Conservation (phyloP, 2,113 vertebrate species). For the Emydura subglobosa region DNA sequence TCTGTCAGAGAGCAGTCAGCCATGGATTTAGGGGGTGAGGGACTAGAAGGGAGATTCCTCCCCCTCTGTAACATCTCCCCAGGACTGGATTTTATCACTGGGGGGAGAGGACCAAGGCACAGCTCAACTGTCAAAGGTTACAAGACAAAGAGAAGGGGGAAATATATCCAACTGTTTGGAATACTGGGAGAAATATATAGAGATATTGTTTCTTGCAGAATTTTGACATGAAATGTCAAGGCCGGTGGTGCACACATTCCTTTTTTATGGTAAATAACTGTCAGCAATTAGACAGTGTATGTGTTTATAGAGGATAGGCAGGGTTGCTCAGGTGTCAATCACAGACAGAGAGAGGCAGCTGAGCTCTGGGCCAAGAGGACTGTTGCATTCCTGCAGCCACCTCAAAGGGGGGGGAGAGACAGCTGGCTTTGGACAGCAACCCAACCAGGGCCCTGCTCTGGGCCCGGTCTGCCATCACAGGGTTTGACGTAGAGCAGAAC, state of each 20-base stretch:
- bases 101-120: neutral
- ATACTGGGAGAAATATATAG: neutral
- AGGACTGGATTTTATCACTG: fast-evolving
- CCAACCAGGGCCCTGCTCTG: fast-evolving
- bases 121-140: neutral
- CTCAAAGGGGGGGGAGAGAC: neutral
- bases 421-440: fast-evolving
- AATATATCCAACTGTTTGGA: neutral
- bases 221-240: conserved; percentile 65
- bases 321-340: neutral
- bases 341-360: fast-evolving
- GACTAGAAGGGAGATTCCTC: fast-evolving
- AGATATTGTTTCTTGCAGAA: neutral
- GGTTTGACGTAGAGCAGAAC: neutral
- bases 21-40: neutral
- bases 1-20: conserved; percentile 43
- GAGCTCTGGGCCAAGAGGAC: neutral
- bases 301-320: neutral
- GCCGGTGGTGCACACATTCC: conserved; percentile 38
- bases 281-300: conserved; percentile 39
- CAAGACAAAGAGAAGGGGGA: neutral
- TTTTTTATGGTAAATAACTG: conserved; percentile 55
- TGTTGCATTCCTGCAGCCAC: neutral
- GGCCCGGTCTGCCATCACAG: fast-evolving
- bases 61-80: fast-evolving